Base-by-base conservation (phyloP, 1,140 invertebrate species). In the Heliconius eleuchia region DNA sequence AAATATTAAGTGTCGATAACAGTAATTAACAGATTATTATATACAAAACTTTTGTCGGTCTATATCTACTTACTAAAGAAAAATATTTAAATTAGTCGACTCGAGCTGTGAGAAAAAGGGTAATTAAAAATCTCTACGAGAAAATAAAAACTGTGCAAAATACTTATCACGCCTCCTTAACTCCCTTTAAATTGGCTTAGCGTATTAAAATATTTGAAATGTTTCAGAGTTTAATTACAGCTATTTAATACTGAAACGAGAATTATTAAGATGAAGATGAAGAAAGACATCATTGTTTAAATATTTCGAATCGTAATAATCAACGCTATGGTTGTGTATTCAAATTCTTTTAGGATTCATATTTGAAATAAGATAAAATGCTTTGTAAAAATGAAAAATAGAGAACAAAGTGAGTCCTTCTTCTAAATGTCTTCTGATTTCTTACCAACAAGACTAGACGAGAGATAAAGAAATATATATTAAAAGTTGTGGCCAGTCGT, bases 141-240 rank as follows among this genome's bases (percentile, higher is more conserved):
- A 23, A 66, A 66, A 66, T 66, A 66, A 66, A 66, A 66, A 60
- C 57, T 60, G 57, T 60, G 57, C 57, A 60, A 60, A 27, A 66
- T 27, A 66, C 27, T 66, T 18, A 66, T 66, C 60, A 30, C 60
- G 13, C 60, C 60, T 66, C 4, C 60, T 60, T 60, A 60, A 60
- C 57, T 60, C 23, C 60, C 4, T 30, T 66, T 66, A 66, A 30
- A 66, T 30, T 30, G 60, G 60, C 27, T 30, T 34, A 66, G 27
- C 55, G 55, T 6, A 57, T 57, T 27, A 23, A 57, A 57, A 30
- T 30, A 30, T 66, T 30, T 30, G 27, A 30, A 30, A 66, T 6
- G 13, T 66, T 66, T 66, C 60, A 13, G 60, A 66, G 27, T 66
- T 66, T 66, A 66, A 66, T 66, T 66, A 30, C 23, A 5, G 27